Base-by-base conservation (phyloP, 2,113 vertebrate genomes). In the Carassius gibelio region DNA sequence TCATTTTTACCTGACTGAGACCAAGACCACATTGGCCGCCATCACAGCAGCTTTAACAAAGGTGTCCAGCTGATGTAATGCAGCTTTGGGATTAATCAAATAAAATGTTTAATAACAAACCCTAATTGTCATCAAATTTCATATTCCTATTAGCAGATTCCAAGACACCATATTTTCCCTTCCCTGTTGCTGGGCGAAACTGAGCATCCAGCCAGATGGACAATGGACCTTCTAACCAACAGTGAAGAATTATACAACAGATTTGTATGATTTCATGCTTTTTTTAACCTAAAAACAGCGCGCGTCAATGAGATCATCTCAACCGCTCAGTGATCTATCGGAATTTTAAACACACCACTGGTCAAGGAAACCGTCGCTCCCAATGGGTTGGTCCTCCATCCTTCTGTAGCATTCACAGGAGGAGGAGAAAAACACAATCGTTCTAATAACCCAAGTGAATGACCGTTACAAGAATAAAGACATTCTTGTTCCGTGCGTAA, bases 121-220 rank as follows among this genome's bases (percentile, higher is more conserved):
- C 1, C 8, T 30, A 30, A 75, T 17, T 10, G 14, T 1, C 13
- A 7, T 19, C 7, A 42, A 23, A 9, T 1, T 42, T 78, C 57
- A 64, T 26, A 23, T 80, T 19, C 3, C 30, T 23, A 14, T 61
- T 62, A n/a, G 15, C 36, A 14, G 30, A 61, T n/a, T 48, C n/a
- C 8, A 59, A 61, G 71, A 23, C 69, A 42, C 14, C 42, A 64
- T 74, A 57, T 30, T 75, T 62, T 64, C 62, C 17, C 19, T 52
- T 42, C 68, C 59, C 71, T 88, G 85, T 88, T 88, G 85, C 85
- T 90, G 83, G 83, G 83, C 76, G 69, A 85, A 86, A 87, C 17
- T 48, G 75, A 76, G 69, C 79, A 66, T 71, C 52, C 52, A 81
- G 75, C 21, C 52, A n/a, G 66, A 61, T 17, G 59, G 19, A 84